phyloP scores from a whole-genome alignment of 2,797 vertebrate species.

The Pampus argenteus region DNA sequence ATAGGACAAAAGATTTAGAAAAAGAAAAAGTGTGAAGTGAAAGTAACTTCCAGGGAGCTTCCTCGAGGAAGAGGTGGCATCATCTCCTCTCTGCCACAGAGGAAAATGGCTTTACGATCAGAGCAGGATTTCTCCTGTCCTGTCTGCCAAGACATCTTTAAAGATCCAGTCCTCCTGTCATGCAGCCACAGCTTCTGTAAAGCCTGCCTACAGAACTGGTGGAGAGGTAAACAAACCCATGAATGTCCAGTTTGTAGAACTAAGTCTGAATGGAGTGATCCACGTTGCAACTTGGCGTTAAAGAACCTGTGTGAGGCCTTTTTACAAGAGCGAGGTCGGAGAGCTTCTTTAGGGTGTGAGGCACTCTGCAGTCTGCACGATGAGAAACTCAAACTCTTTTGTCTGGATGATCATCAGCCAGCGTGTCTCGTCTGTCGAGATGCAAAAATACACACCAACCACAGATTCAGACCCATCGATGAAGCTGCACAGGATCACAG shows the following conservation, averaged over 20 bases:
- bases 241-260: too few species aligned
- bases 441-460: conserved; percentile 11
- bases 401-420: conserved; percentile 26
- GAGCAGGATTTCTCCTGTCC: conserved; percentile 43
- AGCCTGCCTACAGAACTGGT: too few species aligned
- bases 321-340: neutral
- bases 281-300: too few species aligned
- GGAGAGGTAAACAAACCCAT: too few species aligned
- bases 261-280: too few species aligned
- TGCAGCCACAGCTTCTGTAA: conserved; percentile 3
- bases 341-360: fast-evolving
- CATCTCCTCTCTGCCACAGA: neutral
- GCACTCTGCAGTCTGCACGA: neutral
- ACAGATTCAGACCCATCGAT: neutral
- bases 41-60: neutral
- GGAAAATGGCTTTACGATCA: conserved; percentile 25
- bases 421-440: conserved; percentile 34
- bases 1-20: fast-evolving
- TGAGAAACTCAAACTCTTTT: conserved; percentile 43
- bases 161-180: conserved; percentile 28
- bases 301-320: too few species aligned
- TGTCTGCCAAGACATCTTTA: conserved; percentile 29
- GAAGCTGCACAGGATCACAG: too few species aligned
- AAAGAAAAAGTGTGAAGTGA: neutral
- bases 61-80: neutral